phyloP scores from a whole-genome alignment of 92 coral and sea anemone species.

The Parazoanthus atlanticus region DNA sequence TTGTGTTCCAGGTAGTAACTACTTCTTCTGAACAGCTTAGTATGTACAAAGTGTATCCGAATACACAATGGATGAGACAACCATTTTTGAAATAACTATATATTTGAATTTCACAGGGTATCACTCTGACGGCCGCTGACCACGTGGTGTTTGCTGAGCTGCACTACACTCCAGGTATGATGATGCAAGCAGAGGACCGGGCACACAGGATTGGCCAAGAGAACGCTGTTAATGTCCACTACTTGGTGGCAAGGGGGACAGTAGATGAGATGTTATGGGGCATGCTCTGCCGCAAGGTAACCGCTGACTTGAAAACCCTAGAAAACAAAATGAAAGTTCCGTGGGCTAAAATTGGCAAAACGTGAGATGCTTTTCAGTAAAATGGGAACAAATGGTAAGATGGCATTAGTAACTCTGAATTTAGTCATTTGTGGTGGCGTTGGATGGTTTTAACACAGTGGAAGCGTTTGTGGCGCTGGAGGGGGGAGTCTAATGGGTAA shows the following conservation, averaged over 20 bases:
- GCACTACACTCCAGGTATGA: constrained; percentile 92
- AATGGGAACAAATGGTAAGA: too few species aligned
- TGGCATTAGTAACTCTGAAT: too few species aligned
- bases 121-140: constrained; percentile 98
- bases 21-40: background rate
- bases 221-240: constrained; percentile 90
- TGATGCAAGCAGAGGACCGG: constrained; percentile 96
- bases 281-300: constrained; percentile 88
- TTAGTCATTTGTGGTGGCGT: too few species aligned
- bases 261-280: constrained; percentile 92
- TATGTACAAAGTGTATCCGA: background rate
- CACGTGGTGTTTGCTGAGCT: constrained; percentile 95
- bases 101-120: constrained; percentile 68
- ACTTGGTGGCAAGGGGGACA: constrained; percentile 90
- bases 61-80: too few species aligned
- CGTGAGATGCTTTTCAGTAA: too few species aligned
- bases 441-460: too few species aligned
- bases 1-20: too few species aligned
- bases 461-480: too few species aligned
- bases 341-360: background rate
- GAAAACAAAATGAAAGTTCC: background rate
- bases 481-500: too few species aligned
- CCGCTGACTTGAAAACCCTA: too few species aligned
- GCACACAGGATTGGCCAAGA: constrained; percentile 96
- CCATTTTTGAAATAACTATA: background rate